Conservation (phyloP, 2,797 vertebrate species). For the Pelodytes ibericus region DNA sequence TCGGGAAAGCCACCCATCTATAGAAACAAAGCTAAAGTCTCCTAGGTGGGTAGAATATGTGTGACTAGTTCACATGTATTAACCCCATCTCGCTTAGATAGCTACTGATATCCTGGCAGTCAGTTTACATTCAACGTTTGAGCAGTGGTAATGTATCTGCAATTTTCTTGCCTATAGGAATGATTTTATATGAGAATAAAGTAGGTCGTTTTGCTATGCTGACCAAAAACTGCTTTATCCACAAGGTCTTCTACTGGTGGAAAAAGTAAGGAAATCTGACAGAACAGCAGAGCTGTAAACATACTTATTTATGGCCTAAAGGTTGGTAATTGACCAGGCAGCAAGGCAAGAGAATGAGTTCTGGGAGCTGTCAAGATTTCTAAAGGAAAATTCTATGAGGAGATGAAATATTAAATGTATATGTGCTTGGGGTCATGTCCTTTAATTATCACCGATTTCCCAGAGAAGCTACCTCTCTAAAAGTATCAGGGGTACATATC, state of each 20-base stretch:
- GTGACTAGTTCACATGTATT: conserved; percentile 76
- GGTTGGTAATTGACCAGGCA: conserved; percentile 66
- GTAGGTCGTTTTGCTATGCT: conserved; percentile 61
- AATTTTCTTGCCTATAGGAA: conserved; percentile 71
- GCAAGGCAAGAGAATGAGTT: conserved; percentile 66
- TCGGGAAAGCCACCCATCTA: conserved; percentile 66
- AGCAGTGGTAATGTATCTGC: conserved; percentile 65
- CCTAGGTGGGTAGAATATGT: conserved; percentile 71
- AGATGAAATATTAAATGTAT: conserved; percentile 67
- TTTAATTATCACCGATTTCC: conserved; percentile 37
- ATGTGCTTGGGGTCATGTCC: conserved; percentile 64
- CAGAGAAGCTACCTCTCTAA: not conserved
- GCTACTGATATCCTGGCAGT: conserved; percentile 67
- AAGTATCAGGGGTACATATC: not conserved
- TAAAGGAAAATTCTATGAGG: conserved; percentile 54
- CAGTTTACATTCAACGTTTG: conserved; percentile 75
- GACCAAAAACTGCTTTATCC: conserved; percentile 65
- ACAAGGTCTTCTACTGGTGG: conserved; percentile 60
- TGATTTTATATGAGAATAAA: conserved; percentile 63
- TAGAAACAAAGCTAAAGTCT: conserved; percentile 74
- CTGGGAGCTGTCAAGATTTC: conserved; percentile 63
- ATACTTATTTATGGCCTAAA: conserved; percentile 58
- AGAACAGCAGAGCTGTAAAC: conserved; percentile 58
- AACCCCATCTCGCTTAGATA: conserved; percentile 65
- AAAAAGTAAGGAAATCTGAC: conserved; percentile 64